Percentiles rank a stretch among this genome's conserved stretches.
phyloP scores from a whole-genome alignment of 2,888 invertebrate genomes.

The Crocallis elinguaria region DNA sequence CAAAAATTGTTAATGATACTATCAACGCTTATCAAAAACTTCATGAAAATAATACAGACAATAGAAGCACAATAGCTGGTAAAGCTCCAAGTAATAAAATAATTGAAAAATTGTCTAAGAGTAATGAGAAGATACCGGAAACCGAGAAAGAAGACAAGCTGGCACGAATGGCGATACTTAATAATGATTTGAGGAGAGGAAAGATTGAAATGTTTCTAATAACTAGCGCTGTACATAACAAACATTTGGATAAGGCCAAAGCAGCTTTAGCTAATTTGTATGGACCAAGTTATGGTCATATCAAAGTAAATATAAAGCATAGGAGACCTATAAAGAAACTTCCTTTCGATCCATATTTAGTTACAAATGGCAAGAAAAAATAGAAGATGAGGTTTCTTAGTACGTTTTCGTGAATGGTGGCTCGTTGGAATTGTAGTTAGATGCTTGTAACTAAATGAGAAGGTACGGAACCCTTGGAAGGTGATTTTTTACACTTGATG shows the following conservation, averaged over 20 bases:
- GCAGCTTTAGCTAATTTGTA: background rate
- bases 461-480: no score
- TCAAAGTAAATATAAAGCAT: background rate
- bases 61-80: no score
- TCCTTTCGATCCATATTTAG: background rate
- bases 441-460: no score
- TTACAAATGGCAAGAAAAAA: background rate
- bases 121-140: background rate
- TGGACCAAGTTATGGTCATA: background rate
- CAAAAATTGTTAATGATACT: constrained; percentile 1
- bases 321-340: background rate
- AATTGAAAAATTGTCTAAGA: background rate
- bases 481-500: no score
- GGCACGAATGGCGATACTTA: no score
- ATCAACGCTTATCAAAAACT: background rate
- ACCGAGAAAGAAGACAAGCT: background rate
- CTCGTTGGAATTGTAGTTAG: no score
- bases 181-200: background rate
- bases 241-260: background rate
- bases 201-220: background rate
- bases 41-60: background rate
- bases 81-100: no score
- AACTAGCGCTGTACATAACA: background rate
- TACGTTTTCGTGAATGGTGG: no score
- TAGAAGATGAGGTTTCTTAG: background rate